phyloP scores from a whole-genome alignment of 1,140 invertebrate species.

The Macrobrachium nipponense region DNA sequence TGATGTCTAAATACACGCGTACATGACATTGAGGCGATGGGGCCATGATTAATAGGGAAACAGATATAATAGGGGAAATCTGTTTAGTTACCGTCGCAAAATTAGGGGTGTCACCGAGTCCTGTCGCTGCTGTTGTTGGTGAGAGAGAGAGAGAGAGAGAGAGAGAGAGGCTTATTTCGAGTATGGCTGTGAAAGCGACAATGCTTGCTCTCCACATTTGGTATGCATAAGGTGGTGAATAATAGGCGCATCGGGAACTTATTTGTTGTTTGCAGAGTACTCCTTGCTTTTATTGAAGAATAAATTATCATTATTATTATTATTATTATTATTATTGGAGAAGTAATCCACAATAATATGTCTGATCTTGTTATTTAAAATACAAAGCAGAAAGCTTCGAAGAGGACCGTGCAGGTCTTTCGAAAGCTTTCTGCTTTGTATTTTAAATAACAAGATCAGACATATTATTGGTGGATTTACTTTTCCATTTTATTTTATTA shows the following conservation, averaged over 20 bases:
- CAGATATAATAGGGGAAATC: slow-evolving; percentile 27
- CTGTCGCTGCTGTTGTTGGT: background rate
- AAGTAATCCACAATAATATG: too few relatives aligned
- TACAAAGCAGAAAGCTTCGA: too few relatives aligned
- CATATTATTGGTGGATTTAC: too few relatives aligned
- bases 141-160: background rate
- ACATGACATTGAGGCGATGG: slow-evolving; percentile 28
- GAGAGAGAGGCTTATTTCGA: slow-evolving; percentile 1
- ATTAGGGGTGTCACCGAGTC: background rate
- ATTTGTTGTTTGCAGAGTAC: too few relatives aligned
- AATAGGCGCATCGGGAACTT: background rate
- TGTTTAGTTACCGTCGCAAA: slow-evolving; percentile 14
- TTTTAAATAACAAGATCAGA: too few relatives aligned
- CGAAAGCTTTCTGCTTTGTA: too few relatives aligned
- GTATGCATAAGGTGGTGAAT: background rate
- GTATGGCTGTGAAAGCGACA: background rate
- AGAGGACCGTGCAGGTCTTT: too few relatives aligned
- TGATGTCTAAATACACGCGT: slow-evolving; percentile 50
- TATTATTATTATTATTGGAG: too few relatives aligned
- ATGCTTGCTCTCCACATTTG: background rate
- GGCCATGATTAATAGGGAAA: slow-evolving; percentile 34
- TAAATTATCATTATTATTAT: too few relatives aligned
- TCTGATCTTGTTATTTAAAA: too few relatives aligned
- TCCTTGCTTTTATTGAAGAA: too few relatives aligned
- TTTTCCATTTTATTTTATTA: too few relatives aligned